phyloP scores from a whole-genome alignment of 2,797 vertebrate genomes.

The Potorous gilbertii region DNA sequence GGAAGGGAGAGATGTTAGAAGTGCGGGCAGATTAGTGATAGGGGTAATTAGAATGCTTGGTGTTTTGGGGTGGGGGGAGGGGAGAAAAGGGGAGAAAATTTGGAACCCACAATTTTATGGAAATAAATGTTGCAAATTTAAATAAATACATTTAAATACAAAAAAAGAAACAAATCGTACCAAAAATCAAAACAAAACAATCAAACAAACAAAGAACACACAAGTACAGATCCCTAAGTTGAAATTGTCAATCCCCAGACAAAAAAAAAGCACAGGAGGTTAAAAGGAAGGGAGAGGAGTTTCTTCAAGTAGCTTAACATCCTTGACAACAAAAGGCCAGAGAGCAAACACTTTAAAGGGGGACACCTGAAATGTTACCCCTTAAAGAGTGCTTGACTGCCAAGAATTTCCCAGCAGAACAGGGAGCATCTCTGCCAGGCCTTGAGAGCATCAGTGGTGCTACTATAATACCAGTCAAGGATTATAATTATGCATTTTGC shows the following conservation, averaged over 20 bases:
- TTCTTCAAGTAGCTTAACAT: background rate
- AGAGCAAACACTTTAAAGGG: background rate
- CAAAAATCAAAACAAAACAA: background rate
- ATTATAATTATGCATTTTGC: background rate
- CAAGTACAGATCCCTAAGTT: background rate
- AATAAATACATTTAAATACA: too few species aligned
- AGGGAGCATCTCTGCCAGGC: background rate
- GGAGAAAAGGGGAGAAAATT: too few species aligned
- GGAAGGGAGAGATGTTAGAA: too few species aligned
- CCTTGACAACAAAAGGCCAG: background rate
- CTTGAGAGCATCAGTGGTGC: background rate
- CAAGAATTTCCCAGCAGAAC: constrained; percentile 9
- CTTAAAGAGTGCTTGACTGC: too few species aligned
- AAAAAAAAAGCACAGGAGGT: background rate
- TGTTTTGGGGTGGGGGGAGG: too few species aligned
- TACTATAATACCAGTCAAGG: background rate
- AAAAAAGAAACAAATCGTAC: background rate
- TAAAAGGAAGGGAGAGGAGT: background rate
- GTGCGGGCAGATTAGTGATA: too few species aligned
- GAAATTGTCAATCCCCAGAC: background rate
- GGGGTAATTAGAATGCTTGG: too few species aligned
- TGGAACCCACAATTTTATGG: too few species aligned
- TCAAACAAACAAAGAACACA: background rate
- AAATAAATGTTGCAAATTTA: too few species aligned
- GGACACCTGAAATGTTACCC: background rate